A percentile compares a stretch with the other conserved stretches of the same genome.
These are phyloP conservation scores for Callorhinus ursinus DNA, from an alignment of 2,113 vertebrate species.

Conservation along the genomic window DNA sequence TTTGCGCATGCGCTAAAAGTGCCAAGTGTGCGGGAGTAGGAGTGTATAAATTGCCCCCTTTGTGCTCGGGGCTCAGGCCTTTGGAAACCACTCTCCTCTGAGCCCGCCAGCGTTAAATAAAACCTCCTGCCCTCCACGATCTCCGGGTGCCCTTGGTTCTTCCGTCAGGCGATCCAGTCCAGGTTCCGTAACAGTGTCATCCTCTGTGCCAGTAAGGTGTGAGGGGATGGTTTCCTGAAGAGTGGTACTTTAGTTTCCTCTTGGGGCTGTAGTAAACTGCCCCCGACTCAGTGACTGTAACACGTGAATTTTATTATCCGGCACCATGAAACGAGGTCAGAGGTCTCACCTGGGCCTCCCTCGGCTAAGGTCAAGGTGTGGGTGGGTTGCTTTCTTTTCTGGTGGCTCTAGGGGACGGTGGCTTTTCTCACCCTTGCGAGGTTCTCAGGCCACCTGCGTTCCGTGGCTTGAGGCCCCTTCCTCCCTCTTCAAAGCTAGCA, in stretches of 20 bases:
- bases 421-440: neutral
- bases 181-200: neutral
- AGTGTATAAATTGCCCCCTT: no score
- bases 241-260: neutral
- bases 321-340: neutral
- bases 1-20: no score
- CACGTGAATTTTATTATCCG: neutral
- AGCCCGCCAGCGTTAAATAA: no score
- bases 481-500: neutral
- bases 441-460: neutral
- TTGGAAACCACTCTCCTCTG: no score
- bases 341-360: neutral
- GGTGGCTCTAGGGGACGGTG: neutral
- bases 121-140: no score
- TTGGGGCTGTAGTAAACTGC: neutral
- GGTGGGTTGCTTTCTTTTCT: neutral
- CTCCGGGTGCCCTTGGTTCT: no score
- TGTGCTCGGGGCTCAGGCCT: no score
- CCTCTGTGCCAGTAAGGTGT: neutral
- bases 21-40: no score
- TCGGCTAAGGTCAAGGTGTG: neutral
- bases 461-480: neutral
- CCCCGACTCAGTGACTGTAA: neutral
- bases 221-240: neutral
- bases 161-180: no score